A percentile compares a stretch with the other conserved stretches of the same genome.
Evolutionary conservation across 1,140 invertebrate species (phyloP).

Genomic region (Solenopsis fugax): DNA sequence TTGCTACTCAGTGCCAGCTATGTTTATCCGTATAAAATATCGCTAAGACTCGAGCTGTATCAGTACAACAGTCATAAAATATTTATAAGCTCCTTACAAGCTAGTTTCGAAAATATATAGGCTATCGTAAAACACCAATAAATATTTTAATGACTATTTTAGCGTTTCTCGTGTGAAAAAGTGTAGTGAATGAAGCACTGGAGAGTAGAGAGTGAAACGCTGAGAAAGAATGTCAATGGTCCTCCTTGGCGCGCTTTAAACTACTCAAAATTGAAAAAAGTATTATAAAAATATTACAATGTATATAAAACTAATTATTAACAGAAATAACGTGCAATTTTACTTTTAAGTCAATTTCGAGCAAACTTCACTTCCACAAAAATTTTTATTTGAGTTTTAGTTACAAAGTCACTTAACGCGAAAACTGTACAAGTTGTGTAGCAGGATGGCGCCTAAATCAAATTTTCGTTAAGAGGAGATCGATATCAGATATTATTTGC

Average conservation of each 20-base stretch:
- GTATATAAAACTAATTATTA: neutral
- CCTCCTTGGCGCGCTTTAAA: neutral
- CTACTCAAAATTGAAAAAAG: neutral
- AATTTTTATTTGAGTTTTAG: slow-evolving; percentile 20
- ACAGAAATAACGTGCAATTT: slow-evolving; percentile 23
- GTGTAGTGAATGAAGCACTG: neutral
- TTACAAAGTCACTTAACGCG: slow-evolving; percentile 48
- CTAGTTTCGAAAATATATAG: slow-evolving; percentile 42
- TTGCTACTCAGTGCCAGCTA: neutral
- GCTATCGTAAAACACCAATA: neutral
- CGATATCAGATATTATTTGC: slow-evolving; percentile 28
- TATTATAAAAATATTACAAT: neutral
- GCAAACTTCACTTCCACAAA: slow-evolving; percentile 4
- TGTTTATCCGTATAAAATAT: slow-evolving; percentile 13
- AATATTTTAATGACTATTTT: slow-evolving; percentile 41
- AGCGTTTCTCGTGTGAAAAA: neutral
- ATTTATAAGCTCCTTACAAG: slow-evolving; percentile 53
- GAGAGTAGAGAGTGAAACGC: neutral
- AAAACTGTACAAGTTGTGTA: slow-evolving; percentile 18
- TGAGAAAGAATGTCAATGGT: neutral
- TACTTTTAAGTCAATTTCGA: slow-evolving; percentile 18
- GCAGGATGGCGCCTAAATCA: slow-evolving; percentile 43
- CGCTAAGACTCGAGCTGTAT: neutral
- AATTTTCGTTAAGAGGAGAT: slow-evolving; percentile 43
- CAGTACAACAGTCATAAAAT: slow-evolving; percentile 34